These are phyloP conservation scores for Nudaria mundana DNA, from an alignment of 2,888 invertebrate species.

Conservation along the genomic window DNA sequence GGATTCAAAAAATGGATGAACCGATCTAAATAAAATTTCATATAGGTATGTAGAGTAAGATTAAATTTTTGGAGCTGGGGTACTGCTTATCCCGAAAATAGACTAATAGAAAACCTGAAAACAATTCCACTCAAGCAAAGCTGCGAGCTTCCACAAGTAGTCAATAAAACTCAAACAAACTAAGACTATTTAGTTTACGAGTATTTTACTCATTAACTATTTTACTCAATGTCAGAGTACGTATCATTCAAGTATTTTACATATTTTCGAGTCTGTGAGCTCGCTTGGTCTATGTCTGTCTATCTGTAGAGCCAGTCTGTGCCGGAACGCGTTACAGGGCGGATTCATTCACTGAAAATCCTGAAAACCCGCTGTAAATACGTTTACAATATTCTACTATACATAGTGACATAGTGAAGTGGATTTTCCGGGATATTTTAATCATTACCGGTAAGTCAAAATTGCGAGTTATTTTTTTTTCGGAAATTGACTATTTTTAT, in stretches of 20 bases:
- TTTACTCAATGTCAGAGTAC: too few species aligned
- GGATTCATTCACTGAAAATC: constrained; percentile 37
- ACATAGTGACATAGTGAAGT: constrained; percentile 28
- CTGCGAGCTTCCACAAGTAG: not conserved
- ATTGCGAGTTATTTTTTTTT: not conserved
- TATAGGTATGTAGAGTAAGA: too few species aligned
- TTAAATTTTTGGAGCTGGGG: too few species aligned
- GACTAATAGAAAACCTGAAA: too few species aligned
- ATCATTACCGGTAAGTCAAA: constrained; percentile 14
- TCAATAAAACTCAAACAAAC: not conserved
- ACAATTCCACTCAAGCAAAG: too few species aligned
- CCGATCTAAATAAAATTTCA: too few species aligned
- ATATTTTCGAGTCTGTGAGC: constrained; percentile 27
- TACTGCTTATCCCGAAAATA: too few species aligned
- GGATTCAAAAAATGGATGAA: too few species aligned
- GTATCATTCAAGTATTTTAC: constrained; percentile 18
- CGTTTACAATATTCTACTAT: constrained; percentile 22
- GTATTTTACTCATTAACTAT: too few species aligned
- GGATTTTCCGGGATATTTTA: constrained; percentile 20
- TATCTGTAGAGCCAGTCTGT: constrained; percentile 43
- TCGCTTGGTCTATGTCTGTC: constrained; percentile 42
- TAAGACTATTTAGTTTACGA: not conserved
- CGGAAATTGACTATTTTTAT: not conserved
- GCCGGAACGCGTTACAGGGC: constrained; percentile 36
- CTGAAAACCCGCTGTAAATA: constrained; percentile 30